A percentile compares a stretch with the other conserved stretches of the same genome.
Conservation (phyloP, 2,113 vertebrate genomes). For the Malurus elegans region DNA sequence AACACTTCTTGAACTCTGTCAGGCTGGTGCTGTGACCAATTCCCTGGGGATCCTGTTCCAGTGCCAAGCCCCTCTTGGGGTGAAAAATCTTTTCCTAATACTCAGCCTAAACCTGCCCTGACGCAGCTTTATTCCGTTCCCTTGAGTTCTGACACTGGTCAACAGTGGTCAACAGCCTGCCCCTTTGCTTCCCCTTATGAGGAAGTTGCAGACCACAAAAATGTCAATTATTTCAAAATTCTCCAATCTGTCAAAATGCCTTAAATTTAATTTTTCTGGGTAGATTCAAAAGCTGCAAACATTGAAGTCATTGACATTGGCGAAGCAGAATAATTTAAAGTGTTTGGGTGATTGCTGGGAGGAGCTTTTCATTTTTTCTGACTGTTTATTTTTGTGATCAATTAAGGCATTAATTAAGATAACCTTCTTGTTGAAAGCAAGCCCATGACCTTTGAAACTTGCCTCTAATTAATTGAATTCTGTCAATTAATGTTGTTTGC, state of each 20-base stretch:
- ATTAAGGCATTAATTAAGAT: not conserved
- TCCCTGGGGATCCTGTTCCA: not conserved
- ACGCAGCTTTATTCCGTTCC: not conserved
- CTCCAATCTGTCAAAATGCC: not conserved
- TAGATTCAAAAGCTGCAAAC: not conserved
- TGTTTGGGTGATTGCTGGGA: not conserved
- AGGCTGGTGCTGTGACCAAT: not conserved
- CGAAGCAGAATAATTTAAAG: not conserved
- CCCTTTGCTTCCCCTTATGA: not conserved
- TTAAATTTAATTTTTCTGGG: not conserved
- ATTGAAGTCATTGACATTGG: not conserved
- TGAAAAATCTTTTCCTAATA: not conserved
- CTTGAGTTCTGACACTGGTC: not conserved
- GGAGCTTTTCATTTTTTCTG: not conserved
- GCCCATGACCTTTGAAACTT: not conserved
- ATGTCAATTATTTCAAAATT: not conserved
- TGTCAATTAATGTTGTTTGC: not conserved
- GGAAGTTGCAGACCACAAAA: not conserved
- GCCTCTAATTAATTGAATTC: not conserved
- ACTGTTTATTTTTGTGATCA: rapidly evolving
- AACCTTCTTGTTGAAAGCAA: not conserved
- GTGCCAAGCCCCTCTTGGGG: not conserved
- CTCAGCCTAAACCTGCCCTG: not conserved
- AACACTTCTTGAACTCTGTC: not conserved
- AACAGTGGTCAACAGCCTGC: not conserved